These are phyloP conservation scores for Corythornis cristatus DNA, from an alignment of 2,113 vertebrate genomes.

Conservation along the genomic window DNA sequence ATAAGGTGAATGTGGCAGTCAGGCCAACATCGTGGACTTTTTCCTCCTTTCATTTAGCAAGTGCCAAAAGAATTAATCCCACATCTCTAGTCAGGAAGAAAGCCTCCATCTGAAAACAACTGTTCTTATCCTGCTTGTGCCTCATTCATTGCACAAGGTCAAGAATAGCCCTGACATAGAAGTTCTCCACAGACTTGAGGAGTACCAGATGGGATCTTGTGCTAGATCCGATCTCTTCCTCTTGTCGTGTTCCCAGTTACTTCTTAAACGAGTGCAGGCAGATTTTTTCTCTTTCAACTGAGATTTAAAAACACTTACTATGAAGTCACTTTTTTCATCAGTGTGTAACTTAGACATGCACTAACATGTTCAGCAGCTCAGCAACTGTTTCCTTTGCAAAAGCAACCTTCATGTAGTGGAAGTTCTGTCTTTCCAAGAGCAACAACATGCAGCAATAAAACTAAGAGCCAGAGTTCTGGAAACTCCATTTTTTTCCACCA, in stretches of 20 bases:
- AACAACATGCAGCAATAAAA: conserved; percentile 45
- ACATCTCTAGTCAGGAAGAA: background rate
- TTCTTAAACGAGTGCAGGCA: background rate
- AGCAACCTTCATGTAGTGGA: conserved; percentile 19
- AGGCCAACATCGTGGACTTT: background rate
- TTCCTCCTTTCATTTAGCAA: background rate
- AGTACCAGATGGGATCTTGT: background rate
- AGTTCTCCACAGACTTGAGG: background rate
- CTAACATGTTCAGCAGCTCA: conserved; percentile 21
- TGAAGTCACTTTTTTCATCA: conserved; percentile 56
- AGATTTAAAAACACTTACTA: conserved; percentile 41
- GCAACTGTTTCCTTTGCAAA: conserved; percentile 47
- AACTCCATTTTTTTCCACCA: conserved; percentile 4
- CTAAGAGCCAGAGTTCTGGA: conserved; percentile 38
- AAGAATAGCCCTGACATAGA: background rate
- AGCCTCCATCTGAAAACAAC: background rate
- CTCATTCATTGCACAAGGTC: accelerated
- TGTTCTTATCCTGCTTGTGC: background rate
- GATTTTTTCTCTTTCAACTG: background rate
- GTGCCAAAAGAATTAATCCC: background rate
- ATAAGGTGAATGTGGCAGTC: background rate
- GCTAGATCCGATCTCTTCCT: background rate
- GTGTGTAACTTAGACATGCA: conserved; percentile 19
- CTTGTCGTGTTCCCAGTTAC: background rate
- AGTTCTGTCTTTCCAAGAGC: conserved; percentile 55